Base-by-base conservation (phyloP, 2,888 invertebrate species). In the Heliconius hortense region DNA sequence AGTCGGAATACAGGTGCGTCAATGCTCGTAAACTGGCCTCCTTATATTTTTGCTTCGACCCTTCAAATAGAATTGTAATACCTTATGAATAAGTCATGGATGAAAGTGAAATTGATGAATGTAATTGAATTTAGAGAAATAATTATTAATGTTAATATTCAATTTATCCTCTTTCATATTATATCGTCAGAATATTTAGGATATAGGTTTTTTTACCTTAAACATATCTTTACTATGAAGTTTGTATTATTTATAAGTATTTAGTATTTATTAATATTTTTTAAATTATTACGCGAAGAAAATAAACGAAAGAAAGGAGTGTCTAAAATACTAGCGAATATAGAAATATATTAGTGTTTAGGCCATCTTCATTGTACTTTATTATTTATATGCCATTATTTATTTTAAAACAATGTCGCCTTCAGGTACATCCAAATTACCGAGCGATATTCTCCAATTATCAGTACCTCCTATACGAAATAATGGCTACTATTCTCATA, bases 1-100 rank as follows among this genome's bases (percentile, higher is more conserved):
- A 77, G 70, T 31, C 24, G 31, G 63, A 74, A 76, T 75, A 70
- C 69, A 79, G 78, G 77, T 79, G 78, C 72, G 69, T 75, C 76
- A 28, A 72, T 76, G 77, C 74, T 74, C 74, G 73, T 77, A 77
- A 79, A 79, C 68, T 76, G 75, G 39, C 71, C 35, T n/a, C 59
- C 56, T 75, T 39, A 64, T 75, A 53, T 53, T 75, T 59, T 64
- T 68, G 26, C 26, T 56, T 64, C 70, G 48, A 39, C 53, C 71
- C 64, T 64, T 66, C 64, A 64, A 70, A 75, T 43, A 66, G 70
- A 74, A 70, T 64, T 62, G 75, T 75, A 71, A 75, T 75, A n/a
- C 56, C 64, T 66, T 43, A 71, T 75, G 70, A 70, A 74, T 70
- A 70, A 7, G 39, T n/a, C 59, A 64, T 21, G 26, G 26, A 26